phyloP scores from a whole-genome alignment of 2,113 vertebrate species.

The Anolis carolinensis region DNA sequence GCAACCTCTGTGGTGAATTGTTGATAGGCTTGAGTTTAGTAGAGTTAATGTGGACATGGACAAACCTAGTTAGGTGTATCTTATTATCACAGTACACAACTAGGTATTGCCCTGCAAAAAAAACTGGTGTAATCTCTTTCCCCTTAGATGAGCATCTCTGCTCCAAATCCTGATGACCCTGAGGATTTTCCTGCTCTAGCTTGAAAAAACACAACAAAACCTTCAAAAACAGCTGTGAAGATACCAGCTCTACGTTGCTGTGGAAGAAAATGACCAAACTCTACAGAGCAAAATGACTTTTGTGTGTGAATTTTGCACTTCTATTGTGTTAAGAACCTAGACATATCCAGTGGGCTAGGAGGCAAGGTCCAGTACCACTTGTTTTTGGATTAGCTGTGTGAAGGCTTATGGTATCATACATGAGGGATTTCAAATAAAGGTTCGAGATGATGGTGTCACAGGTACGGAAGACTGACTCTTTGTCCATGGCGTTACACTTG shows the following conservation, averaged over 20 bases:
- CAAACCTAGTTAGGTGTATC: background rate
- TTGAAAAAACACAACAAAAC: conserved; percentile 54
- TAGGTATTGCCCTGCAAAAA: background rate
- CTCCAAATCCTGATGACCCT: conserved; percentile 91
- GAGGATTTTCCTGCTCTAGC: conserved; percentile 93
- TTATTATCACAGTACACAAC: background rate
- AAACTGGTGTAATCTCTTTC: fast-evolving
- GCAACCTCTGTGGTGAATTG: no score
- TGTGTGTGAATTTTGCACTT: conserved; percentile 58
- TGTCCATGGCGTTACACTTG: conserved; percentile 23
- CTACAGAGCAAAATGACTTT: conserved; percentile 60
- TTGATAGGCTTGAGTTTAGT: no score
- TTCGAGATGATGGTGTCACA: conserved; percentile 58
- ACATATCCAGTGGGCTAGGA: background rate
- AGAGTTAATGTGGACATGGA: background rate
- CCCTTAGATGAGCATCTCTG: conserved; percentile 70
- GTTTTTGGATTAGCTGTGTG: conserved; percentile 24
- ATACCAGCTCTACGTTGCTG: conserved; percentile 51
- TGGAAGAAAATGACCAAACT: conserved; percentile 52
- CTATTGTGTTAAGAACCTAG: conserved; percentile 28
- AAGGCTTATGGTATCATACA: conserved; percentile 45
- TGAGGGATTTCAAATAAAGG: conserved; percentile 48
- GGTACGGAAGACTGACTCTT: conserved; percentile 45
- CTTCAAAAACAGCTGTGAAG: conserved; percentile 25
- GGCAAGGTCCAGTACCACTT: conserved; percentile 18